Evolutionary conservation across 2,113 vertebrate species (phyloP), one percentile per base, ranked within the genome.

Genomic region (Pontoporia blainvillei): DNA sequence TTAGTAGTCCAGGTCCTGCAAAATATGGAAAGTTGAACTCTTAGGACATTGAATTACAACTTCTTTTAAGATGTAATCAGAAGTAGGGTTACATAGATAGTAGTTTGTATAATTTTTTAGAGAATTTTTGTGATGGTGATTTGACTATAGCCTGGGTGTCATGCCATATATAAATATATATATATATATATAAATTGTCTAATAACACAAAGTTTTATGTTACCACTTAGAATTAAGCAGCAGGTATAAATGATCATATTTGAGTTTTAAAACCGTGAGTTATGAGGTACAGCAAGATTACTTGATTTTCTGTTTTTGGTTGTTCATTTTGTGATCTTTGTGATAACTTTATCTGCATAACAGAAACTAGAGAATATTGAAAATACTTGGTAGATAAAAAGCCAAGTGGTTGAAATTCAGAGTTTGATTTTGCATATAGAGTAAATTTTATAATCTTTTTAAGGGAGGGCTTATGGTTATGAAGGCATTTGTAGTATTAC

Each of bases 1-100:
- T 81, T 66, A 93, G 6, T 83, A 31, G 85, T 49, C 91, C 90
- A 44, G 95, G 75, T 86, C 97, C 96, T 91, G 61, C 54, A 85
- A 97, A 97, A 96, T 29, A 94, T 64, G 44, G 93, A 81, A 98
- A 96, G 61, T 85, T 90, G 93, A 86, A 75, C 29, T 95, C 54
- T 44, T 2, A 62, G 11, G 46, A 46, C 71, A 94, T 93, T 4
- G 34, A 86, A 79, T 76, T 46, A 23, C 18, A 76, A 23, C 18
- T 79, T n/a, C 71, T 96, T 94, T 54, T 39, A 94, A 85, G 39
- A 52, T 95, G 89, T 95, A 64, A 59, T 8, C 93, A 97, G 66
- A 54, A 54, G 18, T 87, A 0, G 2, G 67, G 27, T 61, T 92
- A 86, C 76, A 25, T 64, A 86, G 72, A 76, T 39, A 93, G 71